Evolutionary conservation across 2,888 invertebrate species (phyloP).

Genomic region (Muscina levida): DNA sequence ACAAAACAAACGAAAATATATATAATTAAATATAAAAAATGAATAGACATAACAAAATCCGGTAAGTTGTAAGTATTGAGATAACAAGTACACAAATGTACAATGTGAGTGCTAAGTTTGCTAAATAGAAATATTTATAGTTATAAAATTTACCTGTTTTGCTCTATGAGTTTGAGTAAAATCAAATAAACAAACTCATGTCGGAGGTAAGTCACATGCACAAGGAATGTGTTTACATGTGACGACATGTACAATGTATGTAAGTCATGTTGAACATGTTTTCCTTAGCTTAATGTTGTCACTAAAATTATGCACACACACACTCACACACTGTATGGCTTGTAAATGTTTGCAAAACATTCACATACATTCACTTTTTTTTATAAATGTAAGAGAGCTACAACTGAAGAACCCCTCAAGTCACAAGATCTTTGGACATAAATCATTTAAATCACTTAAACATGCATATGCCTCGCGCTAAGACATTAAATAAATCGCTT

Average conservation of each 20-base stretch:
- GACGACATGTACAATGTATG: slow-evolving; percentile 35
- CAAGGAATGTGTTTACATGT: slow-evolving; percentile 11
- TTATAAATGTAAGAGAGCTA: slow-evolving; percentile 30
- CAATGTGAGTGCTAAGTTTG: background rate
- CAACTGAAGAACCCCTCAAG: slow-evolving; percentile 71
- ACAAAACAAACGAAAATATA: background rate
- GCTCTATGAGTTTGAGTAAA: background rate
- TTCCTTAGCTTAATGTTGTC: slow-evolving; percentile 23
- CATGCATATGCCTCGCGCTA: slow-evolving; percentile 75
- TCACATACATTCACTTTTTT: slow-evolving; percentile 13
- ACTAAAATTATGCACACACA: slow-evolving; percentile 12
- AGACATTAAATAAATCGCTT: slow-evolving; percentile 80
- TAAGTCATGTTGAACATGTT: slow-evolving; percentile 48
- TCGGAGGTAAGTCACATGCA: background rate
- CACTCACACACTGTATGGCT: background rate
- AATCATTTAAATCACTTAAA: slow-evolving; percentile 80
- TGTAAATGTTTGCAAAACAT: background rate
- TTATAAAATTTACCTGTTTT: background rate
- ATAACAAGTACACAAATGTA: too few relatives aligned
- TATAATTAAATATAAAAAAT: slow-evolving; percentile 6
- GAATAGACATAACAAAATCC: background rate
- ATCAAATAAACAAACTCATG: background rate
- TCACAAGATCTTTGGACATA: slow-evolving; percentile 75
- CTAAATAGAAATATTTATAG: background rate
- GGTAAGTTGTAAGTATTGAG: background rate